phyloP scores from a whole-genome alignment of 2,797 vertebrate genomes.

The Sebastes elongatus region DNA sequence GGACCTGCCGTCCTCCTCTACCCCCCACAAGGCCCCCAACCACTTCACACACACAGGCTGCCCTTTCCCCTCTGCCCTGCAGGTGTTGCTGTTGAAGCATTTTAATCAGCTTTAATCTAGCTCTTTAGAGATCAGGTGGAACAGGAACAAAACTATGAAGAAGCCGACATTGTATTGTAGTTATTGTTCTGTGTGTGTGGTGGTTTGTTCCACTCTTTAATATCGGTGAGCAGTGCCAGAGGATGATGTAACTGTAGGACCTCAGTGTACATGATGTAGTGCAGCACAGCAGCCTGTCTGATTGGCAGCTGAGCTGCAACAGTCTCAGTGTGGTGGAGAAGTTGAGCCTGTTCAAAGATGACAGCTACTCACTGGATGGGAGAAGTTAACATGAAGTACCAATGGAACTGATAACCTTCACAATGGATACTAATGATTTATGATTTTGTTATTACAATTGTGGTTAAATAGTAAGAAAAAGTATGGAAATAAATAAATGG shows the following conservation, averaged over 20 bases:
- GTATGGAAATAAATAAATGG: neutral
- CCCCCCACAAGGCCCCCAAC: rapidly evolving
- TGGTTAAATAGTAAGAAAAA: too few relatives aligned
- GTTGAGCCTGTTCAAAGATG: neutral
- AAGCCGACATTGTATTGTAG: neutral
- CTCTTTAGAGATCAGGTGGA: neutral
- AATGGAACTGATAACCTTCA: neutral
- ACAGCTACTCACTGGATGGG: neutral
- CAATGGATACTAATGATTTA: neutral
- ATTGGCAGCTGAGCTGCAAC: neutral
- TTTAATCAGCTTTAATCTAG: too few relatives aligned
- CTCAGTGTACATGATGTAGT: neutral
- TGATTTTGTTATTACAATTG: neutral
- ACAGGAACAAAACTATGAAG: neutral
- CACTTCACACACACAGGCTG: too few relatives aligned
- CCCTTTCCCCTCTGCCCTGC: too few relatives aligned
- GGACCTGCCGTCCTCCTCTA: too few relatives aligned
- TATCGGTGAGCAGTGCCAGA: neutral
- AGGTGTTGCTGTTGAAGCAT: too few relatives aligned
- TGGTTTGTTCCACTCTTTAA: neutral
- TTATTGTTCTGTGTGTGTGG: neutral
- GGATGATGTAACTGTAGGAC: neutral
- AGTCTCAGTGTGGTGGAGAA: neutral
- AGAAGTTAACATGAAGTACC: neutral
- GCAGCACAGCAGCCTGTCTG: neutral